Evolutionary conservation across 2,113 vertebrate species (phyloP).

Genomic region (Clarias magur): DNA sequence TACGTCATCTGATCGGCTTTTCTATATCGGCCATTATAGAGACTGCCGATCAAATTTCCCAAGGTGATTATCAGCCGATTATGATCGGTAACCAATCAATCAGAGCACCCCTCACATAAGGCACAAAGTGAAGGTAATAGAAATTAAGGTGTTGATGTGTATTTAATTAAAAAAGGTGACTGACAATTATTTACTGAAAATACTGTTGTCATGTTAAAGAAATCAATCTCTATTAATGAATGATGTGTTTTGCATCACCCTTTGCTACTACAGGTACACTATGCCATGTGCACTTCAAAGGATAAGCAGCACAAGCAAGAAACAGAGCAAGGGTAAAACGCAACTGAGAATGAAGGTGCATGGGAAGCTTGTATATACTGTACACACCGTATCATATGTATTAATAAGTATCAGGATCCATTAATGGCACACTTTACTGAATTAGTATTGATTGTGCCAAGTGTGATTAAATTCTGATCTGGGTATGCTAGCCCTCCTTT

Average conservation of each 20-base stretch:
- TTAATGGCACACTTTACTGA: background rate
- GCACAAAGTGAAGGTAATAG: background rate
- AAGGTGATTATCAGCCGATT: too few relatives aligned
- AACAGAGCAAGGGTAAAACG: background rate
- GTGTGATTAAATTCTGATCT: background rate
- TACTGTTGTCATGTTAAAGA: background rate
- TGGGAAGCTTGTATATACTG: background rate
- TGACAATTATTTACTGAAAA: too few relatives aligned
- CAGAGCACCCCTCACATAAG: too few relatives aligned
- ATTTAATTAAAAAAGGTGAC: background rate
- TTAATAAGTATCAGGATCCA: background rate
- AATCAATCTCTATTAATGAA: background rate
- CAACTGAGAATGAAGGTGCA: too few relatives aligned
- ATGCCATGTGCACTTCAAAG: background rate
- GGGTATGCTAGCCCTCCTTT: background rate
- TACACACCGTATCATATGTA: background rate
- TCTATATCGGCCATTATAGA: too few relatives aligned
- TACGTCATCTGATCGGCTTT: too few relatives aligned
- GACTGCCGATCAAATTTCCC: too few relatives aligned
- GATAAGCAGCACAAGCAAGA: too few relatives aligned
- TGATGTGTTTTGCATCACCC: background rate
- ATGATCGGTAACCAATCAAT: too few relatives aligned
- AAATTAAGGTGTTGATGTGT: background rate
- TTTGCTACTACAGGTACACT: background rate
- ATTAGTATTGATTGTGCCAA: background rate